Evolutionary conservation across 2,888 invertebrate species (phyloP).

Genomic region (Dugesia japonica): DNA sequence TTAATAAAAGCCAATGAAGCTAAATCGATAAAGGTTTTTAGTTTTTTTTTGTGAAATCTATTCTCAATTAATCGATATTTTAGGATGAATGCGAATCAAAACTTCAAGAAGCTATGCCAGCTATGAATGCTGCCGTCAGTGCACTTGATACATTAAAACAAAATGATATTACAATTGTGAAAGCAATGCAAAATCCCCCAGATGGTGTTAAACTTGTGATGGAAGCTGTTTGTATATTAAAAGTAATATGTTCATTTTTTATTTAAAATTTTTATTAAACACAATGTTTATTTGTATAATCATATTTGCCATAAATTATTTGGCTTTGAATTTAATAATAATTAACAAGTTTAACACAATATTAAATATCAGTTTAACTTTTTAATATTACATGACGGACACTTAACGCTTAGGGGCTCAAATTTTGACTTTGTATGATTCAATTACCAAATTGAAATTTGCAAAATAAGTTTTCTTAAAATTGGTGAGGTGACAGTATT

Average conservation of each 20-base stretch:
- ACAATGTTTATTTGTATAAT: no score
- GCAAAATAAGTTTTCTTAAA: no score
- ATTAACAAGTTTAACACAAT: no score
- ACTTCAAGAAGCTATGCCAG: constrained; percentile 45
- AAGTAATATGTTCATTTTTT: constrained; percentile 37
- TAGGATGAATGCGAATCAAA: constrained; percentile 47
- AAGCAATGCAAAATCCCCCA: constrained; percentile 45
- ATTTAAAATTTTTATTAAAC: no score
- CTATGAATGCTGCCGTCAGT: constrained; percentile 44
- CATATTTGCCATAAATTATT: no score
- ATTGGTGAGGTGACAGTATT: no score
- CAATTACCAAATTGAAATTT: no score
- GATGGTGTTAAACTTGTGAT: constrained; percentile 45
- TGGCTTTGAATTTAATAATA: no score
- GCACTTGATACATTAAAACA: constrained; percentile 47
- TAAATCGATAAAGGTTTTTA: constrained; percentile 44
- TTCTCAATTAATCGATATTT: neutral
- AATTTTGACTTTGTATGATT: no score
- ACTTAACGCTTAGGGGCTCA: no score
- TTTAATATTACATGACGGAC: no score
- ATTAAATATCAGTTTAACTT: no score
- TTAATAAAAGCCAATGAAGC: constrained; percentile 43
- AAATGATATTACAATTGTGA: constrained; percentile 46
- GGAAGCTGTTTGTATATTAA: constrained; percentile 47
- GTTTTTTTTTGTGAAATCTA: neutral